phyloP scores from a whole-genome alignment of 2,113 vertebrate species.

The Clupea harengus region DNA sequence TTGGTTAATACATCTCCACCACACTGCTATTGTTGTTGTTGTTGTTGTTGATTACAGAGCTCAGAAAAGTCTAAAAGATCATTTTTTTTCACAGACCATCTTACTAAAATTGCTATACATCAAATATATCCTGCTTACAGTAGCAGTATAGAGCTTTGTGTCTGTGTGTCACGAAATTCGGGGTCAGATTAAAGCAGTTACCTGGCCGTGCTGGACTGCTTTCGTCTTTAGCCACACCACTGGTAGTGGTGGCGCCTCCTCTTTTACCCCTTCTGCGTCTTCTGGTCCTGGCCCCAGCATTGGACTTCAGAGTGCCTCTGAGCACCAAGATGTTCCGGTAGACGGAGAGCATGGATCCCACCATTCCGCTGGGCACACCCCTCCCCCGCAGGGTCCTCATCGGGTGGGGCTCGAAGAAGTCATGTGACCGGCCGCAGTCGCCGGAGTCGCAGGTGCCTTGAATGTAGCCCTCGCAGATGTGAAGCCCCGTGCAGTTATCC shows the following conservation, averaged over 20 bases:
- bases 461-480: slow-evolving; percentile 65
- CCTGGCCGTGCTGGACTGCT: not conserved
- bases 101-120: no score
- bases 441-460: slow-evolving; percentile 39
- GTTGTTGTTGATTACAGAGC: no score
- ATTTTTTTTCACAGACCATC: no score
- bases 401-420: slow-evolving; percentile 61
- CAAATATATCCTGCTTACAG: not conserved
- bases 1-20: no score
- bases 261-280: not conserved
- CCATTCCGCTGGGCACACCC: slow-evolving; percentile 44
- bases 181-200: no score
- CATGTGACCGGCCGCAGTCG: slow-evolving; percentile 55
- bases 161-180: no score
- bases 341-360: slow-evolving; percentile 43
- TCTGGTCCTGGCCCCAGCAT: not conserved
- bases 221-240: not conserved
- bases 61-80: no score
- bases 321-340: slow-evolving; percentile 59
- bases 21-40: no score
- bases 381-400: slow-evolving; percentile 44
- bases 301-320: slow-evolving; percentile 12
- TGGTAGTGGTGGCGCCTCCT: not conserved
- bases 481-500: slow-evolving; percentile 50
- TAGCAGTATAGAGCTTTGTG: no score